Evolutionary conservation across 30 jellyfish, hydroid and myxozoan species (phyloP), one percentile per base, ranked within the genome.

Genomic region (Pseudorhiza aurosa): DNA sequence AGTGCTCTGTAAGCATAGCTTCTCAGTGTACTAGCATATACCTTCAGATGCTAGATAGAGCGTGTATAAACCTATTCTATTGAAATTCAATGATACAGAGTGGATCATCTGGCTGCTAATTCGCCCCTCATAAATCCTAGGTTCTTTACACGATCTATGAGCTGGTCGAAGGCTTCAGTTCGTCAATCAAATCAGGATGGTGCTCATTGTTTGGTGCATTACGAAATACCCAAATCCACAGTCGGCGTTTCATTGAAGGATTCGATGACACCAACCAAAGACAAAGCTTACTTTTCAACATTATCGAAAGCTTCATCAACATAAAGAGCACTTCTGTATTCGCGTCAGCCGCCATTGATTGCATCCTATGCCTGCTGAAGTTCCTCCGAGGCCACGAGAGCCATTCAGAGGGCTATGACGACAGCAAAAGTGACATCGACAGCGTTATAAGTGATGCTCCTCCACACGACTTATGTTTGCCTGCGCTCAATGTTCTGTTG

Each of bases 161-260:
- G 85, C 95, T 93, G 3, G 99, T 93, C 18, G 99, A 93, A 82
- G 97, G 99, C 63, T 93, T 87, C 67, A 56, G 92, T 21, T 77
- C 93, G 17, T 62, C 96, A n/a, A 82, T 93, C 36, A 93, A 93
- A 33, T 93, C 99, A 5, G 99, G 99, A 19, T 93, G 99, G 99
- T 76, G 99, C 37, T 75, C 99, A 2, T 77, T 93, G 30, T 87
- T 93, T 60, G 90, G 97, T 21, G 97, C 99, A 4, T 77, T 93
- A n/a, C 90, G 96, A 47, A 86, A 87, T 69, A 77, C 96, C 9
- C 95, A 93, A 46, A 87, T 93, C 24, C 86, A 71, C 88, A 90
- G 88, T 47, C 91, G 97, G 28, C 85, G 90, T 11, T 43, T 86
- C 59, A 35, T 80, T 58, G 97, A 86, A 35, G 99, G 93, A 7